These are phyloP conservation scores for Mugil cephalus DNA, from an alignment of 2,113 vertebrate species.

Conservation along the genomic window DNA sequence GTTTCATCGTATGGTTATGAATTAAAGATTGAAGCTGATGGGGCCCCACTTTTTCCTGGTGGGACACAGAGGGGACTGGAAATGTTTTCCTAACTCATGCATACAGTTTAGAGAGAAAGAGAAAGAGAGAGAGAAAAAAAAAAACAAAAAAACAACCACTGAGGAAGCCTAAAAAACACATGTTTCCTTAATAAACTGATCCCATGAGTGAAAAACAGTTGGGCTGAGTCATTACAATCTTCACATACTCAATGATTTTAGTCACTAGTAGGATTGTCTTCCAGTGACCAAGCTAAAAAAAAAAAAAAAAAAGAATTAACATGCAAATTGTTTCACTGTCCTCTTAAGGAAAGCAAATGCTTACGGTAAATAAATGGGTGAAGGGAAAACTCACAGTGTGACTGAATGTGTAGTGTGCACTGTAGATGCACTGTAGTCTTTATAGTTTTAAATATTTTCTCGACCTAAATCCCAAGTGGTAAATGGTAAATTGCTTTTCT, in stretches of 20 bases:
- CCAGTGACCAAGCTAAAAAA: conserved; percentile 10
- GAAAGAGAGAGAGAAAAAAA: background rate
- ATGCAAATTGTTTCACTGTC: background rate
- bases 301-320: background rate
- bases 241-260: conserved; percentile 14
- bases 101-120: no score
- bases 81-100: conserved; percentile 44
- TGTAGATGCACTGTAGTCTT: no score
- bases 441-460: no score
- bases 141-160: background rate
- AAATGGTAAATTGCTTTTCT: no score
- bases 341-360: background rate
- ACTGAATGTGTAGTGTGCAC: no score
- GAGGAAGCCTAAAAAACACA: background rate
- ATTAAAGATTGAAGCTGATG: conserved; percentile 11
- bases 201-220: conserved; percentile 24
- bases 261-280: conserved; percentile 7
- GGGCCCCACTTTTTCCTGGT: conserved; percentile 46
- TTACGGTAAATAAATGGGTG: conserved; percentile 14
- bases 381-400: background rate
- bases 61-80: conserved; percentile 51
- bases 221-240: conserved; percentile 6
- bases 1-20: background rate
- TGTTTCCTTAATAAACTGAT: conserved; percentile 11
- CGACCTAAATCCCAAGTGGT: background rate